phyloP scores from a whole-genome alignment of 2,113 vertebrate genomes.

The Leucopsar rothschildi region DNA sequence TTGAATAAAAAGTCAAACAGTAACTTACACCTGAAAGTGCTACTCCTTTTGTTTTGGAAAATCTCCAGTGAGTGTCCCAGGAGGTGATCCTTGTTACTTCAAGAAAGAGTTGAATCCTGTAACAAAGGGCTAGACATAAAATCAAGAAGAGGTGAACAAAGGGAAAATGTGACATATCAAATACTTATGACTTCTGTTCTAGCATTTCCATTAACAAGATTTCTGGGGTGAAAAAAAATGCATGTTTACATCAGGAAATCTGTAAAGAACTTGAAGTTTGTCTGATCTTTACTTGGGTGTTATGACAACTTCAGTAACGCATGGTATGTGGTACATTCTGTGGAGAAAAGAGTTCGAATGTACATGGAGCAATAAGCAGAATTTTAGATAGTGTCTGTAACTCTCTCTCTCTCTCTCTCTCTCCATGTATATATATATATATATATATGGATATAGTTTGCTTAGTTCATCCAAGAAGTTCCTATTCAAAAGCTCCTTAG shows the following conservation, averaged over 20 bases:
- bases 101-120: background rate
- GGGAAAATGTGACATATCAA: background rate
- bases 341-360: background rate
- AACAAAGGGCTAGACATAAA: background rate
- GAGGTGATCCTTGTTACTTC: background rate
- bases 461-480: background rate
- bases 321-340: background rate
- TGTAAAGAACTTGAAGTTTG: background rate
- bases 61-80: background rate
- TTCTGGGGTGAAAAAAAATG: background rate
- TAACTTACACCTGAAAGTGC: background rate
- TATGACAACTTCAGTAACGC: background rate
- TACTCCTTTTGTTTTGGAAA: background rate
- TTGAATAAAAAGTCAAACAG: background rate
- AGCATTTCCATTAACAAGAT: background rate
- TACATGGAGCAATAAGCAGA: background rate
- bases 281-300: background rate
- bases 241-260: background rate
- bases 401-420: background rate
- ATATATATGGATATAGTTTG: background rate
- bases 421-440: too few species aligned
- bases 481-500: background rate
- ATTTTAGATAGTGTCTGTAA: background rate
- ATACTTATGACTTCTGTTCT: background rate
- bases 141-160: background rate